Evolutionary conservation across 2,888 invertebrate genomes (phyloP).

Genomic region (Uloborus plumipes): DNA sequence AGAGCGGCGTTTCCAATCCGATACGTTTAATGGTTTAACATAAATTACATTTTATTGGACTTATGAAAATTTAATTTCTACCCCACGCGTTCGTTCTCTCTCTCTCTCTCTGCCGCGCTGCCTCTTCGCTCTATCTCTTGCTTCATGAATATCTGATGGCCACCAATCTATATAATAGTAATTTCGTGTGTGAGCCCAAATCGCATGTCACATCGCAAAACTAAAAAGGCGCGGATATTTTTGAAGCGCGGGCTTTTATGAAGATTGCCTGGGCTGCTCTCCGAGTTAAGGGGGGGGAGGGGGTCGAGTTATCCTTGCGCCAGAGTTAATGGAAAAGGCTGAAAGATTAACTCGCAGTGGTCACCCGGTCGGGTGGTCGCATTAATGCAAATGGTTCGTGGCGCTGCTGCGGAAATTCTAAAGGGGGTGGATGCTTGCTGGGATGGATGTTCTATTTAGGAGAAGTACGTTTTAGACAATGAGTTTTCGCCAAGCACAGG

Average conservation of each 20-base stretch:
- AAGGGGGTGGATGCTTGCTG: no score
- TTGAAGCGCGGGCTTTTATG: slow-evolving; percentile 58
- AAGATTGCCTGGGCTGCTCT: slow-evolving; percentile 37
- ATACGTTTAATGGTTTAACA: slow-evolving; percentile 64
- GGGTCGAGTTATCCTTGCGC: slow-evolving; percentile 8
- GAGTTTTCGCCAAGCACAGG: no score
- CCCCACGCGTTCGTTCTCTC: slow-evolving; percentile 9
- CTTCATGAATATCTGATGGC: slow-evolving; percentile 61
- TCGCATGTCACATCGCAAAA: slow-evolving; percentile 28
- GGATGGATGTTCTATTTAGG: no score
- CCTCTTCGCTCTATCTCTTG: not conserved
- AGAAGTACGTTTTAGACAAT: no score
- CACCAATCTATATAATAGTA: slow-evolving; percentile 61
- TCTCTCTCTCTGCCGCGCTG: not conserved
- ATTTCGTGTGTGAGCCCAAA: slow-evolving; percentile 28
- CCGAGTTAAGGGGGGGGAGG: slow-evolving; percentile 19
- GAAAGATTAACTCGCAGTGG: slow-evolving; percentile 52
- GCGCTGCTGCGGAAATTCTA: not conserved
- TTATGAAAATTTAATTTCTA: slow-evolving; percentile 64
- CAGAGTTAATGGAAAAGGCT: slow-evolving; percentile 49
- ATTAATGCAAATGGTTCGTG: slow-evolving; percentile 58
- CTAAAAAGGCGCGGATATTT: slow-evolving; percentile 53
- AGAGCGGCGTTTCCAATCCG: slow-evolving; percentile 49
- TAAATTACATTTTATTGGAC: slow-evolving; percentile 65
- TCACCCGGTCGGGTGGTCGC: slow-evolving; percentile 44